phyloP scores from a whole-genome alignment of 1,140 invertebrate species.

The Caerostris extrusa region DNA sequence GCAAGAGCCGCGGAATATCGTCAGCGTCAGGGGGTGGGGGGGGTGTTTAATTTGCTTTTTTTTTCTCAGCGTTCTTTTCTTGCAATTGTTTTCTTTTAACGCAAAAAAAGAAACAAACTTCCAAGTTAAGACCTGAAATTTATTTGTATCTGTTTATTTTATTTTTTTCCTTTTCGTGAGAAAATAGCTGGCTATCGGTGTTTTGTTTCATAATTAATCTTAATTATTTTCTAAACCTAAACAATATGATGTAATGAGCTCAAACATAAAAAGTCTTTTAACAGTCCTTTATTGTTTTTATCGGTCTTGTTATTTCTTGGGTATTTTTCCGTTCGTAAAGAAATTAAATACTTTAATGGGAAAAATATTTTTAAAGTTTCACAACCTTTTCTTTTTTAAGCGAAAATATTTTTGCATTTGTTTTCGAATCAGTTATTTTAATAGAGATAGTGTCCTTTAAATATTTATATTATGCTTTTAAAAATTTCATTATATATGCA shows the following conservation, averaged over 20 bases:
- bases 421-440: too few species aligned
- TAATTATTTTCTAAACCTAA: background rate
- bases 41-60: background rate
- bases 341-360: background rate
- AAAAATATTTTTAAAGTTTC: background rate
- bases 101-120: background rate
- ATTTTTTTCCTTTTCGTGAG: background rate
- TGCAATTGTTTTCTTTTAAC: background rate
- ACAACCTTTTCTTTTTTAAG: too few species aligned
- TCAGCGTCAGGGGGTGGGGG: background rate
- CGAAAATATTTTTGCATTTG: too few species aligned
- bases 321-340: background rate
- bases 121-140: background rate
- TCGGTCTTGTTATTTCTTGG: background rate
- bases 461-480: too few species aligned
- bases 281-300: background rate
- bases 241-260: background rate
- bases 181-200: background rate
- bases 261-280: background rate
- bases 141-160: background rate
- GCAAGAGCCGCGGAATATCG: background rate
- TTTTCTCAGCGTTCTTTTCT: background rate
- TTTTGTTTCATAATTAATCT: constrained; percentile 3
- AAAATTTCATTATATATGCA: too few species aligned
- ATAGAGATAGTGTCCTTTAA: too few species aligned